phyloP scores from a whole-genome alignment of 2,113 vertebrate genomes.

The Eurypyga helias region DNA sequence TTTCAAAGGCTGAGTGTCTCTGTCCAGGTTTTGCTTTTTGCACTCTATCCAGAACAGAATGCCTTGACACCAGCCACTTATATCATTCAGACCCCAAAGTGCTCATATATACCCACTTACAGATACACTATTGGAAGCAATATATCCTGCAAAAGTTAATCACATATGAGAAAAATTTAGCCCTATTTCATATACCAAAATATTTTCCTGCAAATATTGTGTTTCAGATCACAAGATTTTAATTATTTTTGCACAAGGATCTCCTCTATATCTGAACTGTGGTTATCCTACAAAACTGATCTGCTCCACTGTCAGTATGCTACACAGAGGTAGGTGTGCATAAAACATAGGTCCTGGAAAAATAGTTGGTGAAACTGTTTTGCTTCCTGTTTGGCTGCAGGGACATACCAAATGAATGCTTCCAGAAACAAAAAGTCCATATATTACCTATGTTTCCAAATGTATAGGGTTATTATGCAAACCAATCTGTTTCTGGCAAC shows the following conservation, averaged over 20 bases:
- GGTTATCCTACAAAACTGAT: background rate
- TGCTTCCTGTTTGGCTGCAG: background rate
- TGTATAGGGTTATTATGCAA: background rate
- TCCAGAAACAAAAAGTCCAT: background rate
- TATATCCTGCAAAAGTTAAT: background rate
- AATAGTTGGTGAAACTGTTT: background rate
- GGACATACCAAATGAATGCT: background rate
- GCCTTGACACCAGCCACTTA: background rate
- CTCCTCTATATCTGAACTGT: background rate
- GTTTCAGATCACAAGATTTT: background rate
- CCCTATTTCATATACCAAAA: background rate
- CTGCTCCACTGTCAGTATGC: background rate
- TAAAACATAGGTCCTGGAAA: background rate
- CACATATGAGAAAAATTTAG: background rate
- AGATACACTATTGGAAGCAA: background rate
- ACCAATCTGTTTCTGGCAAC: background rate
- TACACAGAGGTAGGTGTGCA: background rate
- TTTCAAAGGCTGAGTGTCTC: background rate
- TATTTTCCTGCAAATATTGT: background rate
- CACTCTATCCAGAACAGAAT: background rate
- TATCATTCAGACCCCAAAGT: background rate
- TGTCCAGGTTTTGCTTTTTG: background rate
- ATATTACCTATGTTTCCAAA: background rate
- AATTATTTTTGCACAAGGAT: background rate
- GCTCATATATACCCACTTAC: background rate